phyloP scores from a whole-genome alignment of 2,113 vertebrate genomes.

The Thalassarche chlororhynchos region DNA sequence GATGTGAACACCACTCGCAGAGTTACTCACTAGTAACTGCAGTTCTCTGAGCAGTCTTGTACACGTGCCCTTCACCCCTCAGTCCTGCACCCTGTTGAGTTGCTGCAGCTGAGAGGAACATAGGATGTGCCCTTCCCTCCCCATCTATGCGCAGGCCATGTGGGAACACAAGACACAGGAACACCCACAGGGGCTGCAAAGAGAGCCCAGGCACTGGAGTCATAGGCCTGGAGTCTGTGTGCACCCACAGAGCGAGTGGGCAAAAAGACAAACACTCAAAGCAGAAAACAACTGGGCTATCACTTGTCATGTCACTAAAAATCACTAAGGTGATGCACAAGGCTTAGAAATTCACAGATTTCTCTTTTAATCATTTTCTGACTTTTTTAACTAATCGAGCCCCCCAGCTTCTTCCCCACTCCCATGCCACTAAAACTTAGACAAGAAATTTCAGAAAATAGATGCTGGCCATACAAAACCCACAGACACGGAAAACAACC shows the following conservation, averaged over 20 bases:
- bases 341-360: neutral
- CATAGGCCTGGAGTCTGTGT: neutral
- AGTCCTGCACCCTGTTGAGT: neutral
- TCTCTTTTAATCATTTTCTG: neutral
- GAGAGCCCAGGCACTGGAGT: neutral
- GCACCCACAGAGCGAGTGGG: neutral
- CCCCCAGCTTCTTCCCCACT: neutral
- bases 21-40: neutral
- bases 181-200: rapidly evolving
- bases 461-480: neutral
- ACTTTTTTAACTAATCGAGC: neutral
- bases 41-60: neutral
- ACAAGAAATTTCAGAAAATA: neutral
- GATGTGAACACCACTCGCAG: neutral
- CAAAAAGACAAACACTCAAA: neutral
- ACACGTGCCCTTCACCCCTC: neutral
- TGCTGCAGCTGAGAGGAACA: neutral
- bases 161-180: rapidly evolving
- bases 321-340: neutral
- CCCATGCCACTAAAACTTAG: neutral
- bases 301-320: neutral
- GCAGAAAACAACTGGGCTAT: neutral
- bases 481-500: neutral
- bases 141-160: rapidly evolving
- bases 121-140: neutral